phyloP scores from a whole-genome alignment of 2,113 vertebrate species.

The Xiphophorus maculatus region DNA sequence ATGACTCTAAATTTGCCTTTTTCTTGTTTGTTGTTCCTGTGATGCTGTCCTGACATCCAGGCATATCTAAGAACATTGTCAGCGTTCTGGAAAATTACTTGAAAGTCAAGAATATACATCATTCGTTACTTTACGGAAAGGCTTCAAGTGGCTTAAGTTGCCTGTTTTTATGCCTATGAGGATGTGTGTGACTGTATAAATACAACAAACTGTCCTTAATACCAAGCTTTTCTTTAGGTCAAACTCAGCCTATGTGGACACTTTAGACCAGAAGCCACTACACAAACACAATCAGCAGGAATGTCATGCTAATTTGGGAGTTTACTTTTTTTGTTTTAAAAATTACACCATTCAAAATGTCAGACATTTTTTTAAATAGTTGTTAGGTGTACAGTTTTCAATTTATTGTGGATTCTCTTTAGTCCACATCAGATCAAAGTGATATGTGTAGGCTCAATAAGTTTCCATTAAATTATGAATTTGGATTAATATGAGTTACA shows the following conservation, averaged over 20 bases:
- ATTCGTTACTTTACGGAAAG: slow-evolving; percentile 13
- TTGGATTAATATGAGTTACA: too few species aligned
- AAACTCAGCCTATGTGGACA: slow-evolving; percentile 1
- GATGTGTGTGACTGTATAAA: slow-evolving; percentile 61
- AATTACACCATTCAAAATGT: too few species aligned
- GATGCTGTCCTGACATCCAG: slow-evolving; percentile 8
- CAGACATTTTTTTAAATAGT: too few species aligned
- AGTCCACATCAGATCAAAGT: neutral
- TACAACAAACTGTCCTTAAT: slow-evolving; percentile 64
- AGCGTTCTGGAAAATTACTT: slow-evolving; percentile 21
- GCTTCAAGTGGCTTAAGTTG: slow-evolving; percentile 45
- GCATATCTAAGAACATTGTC: slow-evolving; percentile 2
- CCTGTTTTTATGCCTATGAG: slow-evolving; percentile 38
- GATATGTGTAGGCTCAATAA: neutral
- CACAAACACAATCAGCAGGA: too few species aligned
- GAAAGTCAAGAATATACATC: slow-evolving; percentile 26
- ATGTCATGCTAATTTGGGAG: too few species aligned
- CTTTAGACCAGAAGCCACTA: neutral
- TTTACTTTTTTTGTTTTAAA: too few species aligned
- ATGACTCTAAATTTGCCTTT: slow-evolving; percentile 36
- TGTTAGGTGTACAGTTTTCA: too few species aligned
- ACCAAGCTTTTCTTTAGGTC: slow-evolving; percentile 15
- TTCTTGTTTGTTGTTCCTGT: neutral
- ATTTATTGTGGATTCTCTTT: too few species aligned
- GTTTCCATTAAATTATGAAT: neutral